Percentiles rank a stretch among this genome's conserved stretches.
These are phyloP conservation scores for Semotilus atromaculatus DNA, from an alignment of 2,797 vertebrate species.

Conservation along the genomic window DNA sequence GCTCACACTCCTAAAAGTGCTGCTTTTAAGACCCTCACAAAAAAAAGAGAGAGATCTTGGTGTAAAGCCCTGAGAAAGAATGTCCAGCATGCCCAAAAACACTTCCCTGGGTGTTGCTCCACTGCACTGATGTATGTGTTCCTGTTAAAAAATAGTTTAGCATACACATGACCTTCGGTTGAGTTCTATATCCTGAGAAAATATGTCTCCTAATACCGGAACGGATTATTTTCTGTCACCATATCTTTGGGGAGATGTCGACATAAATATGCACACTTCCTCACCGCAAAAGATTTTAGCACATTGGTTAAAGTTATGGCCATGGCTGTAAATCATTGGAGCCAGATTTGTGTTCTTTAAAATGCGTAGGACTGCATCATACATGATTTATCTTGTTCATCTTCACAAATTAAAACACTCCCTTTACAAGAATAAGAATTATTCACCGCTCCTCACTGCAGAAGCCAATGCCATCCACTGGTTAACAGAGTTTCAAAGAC, in stretches of 20 bases:
- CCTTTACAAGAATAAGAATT: conserved; percentile 37
- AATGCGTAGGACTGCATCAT: conserved; percentile 52
- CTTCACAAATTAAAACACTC: conserved; percentile 54
- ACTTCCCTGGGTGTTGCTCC: conserved; percentile 51
- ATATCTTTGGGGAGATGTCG: conserved; percentile 59
- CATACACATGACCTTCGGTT: conserved; percentile 43
- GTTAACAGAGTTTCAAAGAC: conserved; percentile 42
- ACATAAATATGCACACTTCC: conserved; percentile 58
- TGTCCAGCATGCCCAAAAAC: conserved; percentile 55
- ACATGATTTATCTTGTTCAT: conserved; percentile 62
- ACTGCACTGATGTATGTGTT: conserved; percentile 61
- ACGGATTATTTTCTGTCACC: conserved; percentile 58
- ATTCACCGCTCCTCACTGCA: conserved; percentile 38
- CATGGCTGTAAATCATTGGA: conserved; percentile 52
- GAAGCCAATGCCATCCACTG: conserved; percentile 49
- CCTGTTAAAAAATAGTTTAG: conserved; percentile 52
- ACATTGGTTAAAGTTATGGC: conserved; percentile 55
- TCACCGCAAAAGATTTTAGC: conserved; percentile 52
- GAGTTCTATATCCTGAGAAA: conserved; percentile 59
- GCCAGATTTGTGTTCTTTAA: conserved; percentile 51
- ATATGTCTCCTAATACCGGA: conserved; percentile 57
- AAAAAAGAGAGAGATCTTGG: conserved; percentile 20
- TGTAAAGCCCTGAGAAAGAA: conserved; percentile 62
- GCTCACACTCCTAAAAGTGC: conserved; percentile 54
- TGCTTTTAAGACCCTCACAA: conserved; percentile 61